Percentiles rank a stretch among this genome's conserved stretches.
phyloP scores from a whole-genome alignment of 2,888 invertebrate species.

The Melikaiella ostensackeni region DNA sequence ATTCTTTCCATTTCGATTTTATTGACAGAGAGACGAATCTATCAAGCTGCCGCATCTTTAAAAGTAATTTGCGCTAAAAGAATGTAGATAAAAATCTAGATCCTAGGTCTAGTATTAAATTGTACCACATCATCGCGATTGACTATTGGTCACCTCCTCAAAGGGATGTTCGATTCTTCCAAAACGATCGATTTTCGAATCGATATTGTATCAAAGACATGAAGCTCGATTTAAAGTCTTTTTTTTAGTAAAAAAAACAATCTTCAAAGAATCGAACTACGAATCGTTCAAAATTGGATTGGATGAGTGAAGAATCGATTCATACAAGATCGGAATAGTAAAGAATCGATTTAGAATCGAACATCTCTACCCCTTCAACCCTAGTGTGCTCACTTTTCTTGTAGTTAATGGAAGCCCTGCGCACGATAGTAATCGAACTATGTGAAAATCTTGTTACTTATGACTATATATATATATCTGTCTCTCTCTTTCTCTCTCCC shows the following conservation, averaged over 20 bases:
- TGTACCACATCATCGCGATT: not conserved
- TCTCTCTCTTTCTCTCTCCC: not conserved
- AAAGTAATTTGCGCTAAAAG: not conserved
- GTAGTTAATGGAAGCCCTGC: not conserved
- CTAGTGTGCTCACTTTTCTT: not conserved
- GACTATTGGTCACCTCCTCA: not conserved
- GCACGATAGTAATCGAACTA: not conserved
- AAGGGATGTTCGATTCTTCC: too few species aligned
- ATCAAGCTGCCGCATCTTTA: not conserved
- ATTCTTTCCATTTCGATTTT: not conserved
- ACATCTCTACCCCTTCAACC: not conserved
- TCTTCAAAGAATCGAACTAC: too few species aligned
- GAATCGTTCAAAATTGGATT: too few species aligned
- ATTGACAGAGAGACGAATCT: not conserved
- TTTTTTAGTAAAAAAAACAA: too few species aligned
- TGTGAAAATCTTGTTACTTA: not conserved
- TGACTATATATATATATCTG: not conserved
- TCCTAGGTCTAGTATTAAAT: not conserved
- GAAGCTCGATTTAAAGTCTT: too few species aligned
- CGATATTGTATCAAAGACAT: too few species aligned
- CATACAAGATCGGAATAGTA: too few species aligned
- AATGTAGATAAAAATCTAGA: not conserved
- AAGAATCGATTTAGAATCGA: too few species aligned
- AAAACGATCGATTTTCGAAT: too few species aligned
- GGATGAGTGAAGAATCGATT: too few species aligned